A percentile compares a stretch with the other conserved stretches of the same genome.
These are phyloP conservation scores for Pelusios castaneus DNA, from an alignment of 2,113 vertebrate species.

Conservation along the genomic window DNA sequence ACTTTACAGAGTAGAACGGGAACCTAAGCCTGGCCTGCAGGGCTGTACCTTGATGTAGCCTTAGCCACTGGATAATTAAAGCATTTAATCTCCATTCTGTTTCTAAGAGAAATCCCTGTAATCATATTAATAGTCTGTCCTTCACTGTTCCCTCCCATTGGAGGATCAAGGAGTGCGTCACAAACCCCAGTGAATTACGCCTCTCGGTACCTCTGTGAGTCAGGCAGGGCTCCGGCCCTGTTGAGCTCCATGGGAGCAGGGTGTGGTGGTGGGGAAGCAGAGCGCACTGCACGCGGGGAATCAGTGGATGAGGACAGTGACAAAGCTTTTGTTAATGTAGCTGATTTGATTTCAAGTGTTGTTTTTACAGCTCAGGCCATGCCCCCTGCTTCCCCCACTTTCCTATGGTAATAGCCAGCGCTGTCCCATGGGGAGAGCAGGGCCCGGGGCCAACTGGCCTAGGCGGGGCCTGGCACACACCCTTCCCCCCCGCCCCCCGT, in stretches of 20 bases:
- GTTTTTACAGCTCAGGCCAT: not conserved
- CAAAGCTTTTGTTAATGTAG: not conserved
- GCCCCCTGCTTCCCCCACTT: not conserved
- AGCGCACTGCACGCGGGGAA: not conserved
- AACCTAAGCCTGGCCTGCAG: not conserved
- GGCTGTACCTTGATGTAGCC: not conserved
- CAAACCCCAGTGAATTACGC: not conserved
- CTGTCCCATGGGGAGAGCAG: too few relatives aligned
- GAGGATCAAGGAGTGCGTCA: not conserved
- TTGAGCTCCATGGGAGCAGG: not conserved
- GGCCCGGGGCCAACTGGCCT: too few relatives aligned
- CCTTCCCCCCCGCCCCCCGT: too few relatives aligned
- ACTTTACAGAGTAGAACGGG: not conserved
- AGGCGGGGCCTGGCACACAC: too few relatives aligned
- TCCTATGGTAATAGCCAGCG: not conserved
- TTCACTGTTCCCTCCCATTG: not conserved
- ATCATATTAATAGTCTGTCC: not conserved
- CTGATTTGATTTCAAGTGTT: not conserved
- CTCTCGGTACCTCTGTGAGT: not conserved
- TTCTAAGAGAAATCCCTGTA: not conserved
- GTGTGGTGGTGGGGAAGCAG: not conserved
- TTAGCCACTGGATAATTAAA: not conserved
- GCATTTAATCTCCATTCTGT: not conserved
- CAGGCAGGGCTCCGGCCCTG: not conserved
- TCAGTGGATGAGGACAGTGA: not conserved